A percentile compares a stretch with the other conserved stretches of the same genome.
These are phyloP conservation scores for Calliopsis andreniformis DNA, from an alignment of 1,140 invertebrate species.

Conservation along the genomic window DNA sequence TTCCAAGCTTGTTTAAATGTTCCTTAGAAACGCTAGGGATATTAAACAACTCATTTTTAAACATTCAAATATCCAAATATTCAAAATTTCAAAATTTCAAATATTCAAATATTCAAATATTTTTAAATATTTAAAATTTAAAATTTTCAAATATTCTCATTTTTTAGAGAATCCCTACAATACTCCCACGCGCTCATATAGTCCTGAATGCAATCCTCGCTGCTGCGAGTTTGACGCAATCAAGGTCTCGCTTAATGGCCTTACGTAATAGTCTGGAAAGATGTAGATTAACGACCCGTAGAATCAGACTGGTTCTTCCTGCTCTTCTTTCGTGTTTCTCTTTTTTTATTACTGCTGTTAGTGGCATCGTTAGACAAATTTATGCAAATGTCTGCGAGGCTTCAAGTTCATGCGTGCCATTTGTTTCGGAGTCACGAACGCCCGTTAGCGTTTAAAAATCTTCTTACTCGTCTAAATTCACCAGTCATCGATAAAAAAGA, in stretches of 20 bases:
- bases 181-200: no score
- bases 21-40: neutral
- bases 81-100: no score
- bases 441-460: neutral
- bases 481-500: neutral
- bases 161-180: no score
- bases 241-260: constrained; percentile 25
- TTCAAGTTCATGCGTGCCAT: neutral
- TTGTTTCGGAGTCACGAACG: no score
- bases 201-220: constrained; percentile 28
- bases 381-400: neutral
- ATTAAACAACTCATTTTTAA: neutral
- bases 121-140: neutral
- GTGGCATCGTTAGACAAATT: no score
- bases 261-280: constrained; percentile 38
- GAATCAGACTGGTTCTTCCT: neutral
- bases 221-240: constrained; percentile 52
- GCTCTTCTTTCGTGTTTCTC: neutral
- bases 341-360: neutral
- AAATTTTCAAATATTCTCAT: no score
- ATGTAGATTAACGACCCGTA: constrained; percentile 5
- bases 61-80: no score
- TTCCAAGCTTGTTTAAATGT: neutral
- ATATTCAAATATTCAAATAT: no score
- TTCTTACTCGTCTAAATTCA: neutral